A percentile compares a stretch with the other conserved stretches of the same genome.
Evolutionary conservation across 2,797 vertebrate genomes (phyloP).

Genomic region (Tenualosa ilisha): DNA sequence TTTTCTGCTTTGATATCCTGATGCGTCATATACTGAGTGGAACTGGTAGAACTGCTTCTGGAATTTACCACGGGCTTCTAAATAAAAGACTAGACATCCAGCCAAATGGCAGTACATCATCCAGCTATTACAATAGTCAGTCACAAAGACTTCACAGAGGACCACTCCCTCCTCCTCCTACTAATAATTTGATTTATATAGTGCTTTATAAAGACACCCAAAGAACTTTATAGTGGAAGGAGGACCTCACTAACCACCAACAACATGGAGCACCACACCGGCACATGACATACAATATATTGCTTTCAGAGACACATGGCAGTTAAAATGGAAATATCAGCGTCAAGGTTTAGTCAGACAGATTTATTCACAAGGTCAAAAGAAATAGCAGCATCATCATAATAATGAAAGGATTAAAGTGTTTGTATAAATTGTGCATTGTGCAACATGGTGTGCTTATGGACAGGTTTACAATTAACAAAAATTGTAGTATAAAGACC

Average conservation of each 20-base stretch:
- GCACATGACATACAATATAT: neutral
- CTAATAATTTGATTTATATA: too few relatives aligned
- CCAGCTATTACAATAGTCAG: neutral
- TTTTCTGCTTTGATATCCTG: neutral
- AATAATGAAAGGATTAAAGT: neutral
- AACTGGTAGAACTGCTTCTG: neutral
- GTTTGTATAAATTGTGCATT: slow-evolving; percentile 13
- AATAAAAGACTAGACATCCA: neutral
- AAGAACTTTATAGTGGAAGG: too few relatives aligned
- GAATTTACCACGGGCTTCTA: neutral
- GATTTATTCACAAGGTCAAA: neutral
- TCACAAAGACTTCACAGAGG: too few relatives aligned
- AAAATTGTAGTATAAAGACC: neutral
- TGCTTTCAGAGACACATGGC: neutral
- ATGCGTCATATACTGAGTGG: neutral
- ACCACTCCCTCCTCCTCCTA: too few relatives aligned
- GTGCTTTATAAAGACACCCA: too few relatives aligned
- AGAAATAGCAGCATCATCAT: slow-evolving; percentile 7
- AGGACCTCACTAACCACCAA: too few relatives aligned
- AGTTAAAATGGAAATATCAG: neutral
- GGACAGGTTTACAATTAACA: neutral
- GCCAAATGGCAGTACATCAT: neutral
- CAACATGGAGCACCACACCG: too few relatives aligned
- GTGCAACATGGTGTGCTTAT: neutral
- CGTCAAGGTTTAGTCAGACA: neutral